Evolutionary conservation across 1,140 invertebrate species (phyloP), one percentile per base, ranked within the genome.

Genomic region (Saccostrea glomerata): DNA sequence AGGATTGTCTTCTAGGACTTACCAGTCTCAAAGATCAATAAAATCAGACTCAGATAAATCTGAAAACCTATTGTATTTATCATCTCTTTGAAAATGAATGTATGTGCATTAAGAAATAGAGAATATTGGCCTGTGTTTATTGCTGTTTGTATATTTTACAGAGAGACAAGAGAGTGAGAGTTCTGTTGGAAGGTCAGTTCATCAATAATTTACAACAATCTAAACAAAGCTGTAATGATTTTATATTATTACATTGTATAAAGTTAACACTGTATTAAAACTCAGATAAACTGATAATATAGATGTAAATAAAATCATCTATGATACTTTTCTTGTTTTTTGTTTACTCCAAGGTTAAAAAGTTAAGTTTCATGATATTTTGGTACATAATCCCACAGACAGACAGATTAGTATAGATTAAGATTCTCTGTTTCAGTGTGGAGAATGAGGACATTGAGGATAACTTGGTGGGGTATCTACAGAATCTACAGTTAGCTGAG

Each of bases 91-190:
- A 6, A 70, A 54, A 58, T 30, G 63, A 23, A 12, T 47, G 40
- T 60, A 85, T 9, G 25, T 60, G 7, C 63, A 54, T 56, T 15
- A 55, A 82, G 30, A 56, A 7, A 13, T 17, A 60, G 58, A 47
- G 58, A 15, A 60, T 60, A 20, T 85, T 6, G 9, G 9, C 47
- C 9, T 47, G 47, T 54, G 7, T 86, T n/a, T 56, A n/a, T 63
- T 85, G 7, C 13, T 58, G 88, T n/a, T 88, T 85, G 70, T 89
- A 66, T 87, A 40, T 86, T 25, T 88, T 84, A 77, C 90, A 93
- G 93, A 92, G 47, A 91, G 93, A 90, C 91, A 92, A 82, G 94
- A 93, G 85, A 94, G 93, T 91, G 93, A 93, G 82, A 94, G 92
- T 87, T 94, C 94, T 58, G 85, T 92, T 95, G 96, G 90, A 83